Conservation (phyloP, 2,797 vertebrate species). For the Lagodon rhomboides region DNA sequence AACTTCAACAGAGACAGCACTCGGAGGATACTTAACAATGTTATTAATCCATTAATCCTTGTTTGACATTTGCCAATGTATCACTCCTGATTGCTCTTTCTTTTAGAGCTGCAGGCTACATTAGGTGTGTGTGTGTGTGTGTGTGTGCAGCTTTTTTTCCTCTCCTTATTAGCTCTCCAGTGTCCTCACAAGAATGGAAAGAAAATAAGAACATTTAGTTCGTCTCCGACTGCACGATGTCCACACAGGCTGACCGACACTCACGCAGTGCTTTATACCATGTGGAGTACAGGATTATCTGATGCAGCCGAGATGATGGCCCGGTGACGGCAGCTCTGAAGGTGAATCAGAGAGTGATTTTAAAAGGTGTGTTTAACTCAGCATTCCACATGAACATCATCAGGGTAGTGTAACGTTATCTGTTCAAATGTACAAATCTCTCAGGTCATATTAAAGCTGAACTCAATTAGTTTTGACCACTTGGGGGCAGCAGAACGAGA, state of each 20-base stretch:
- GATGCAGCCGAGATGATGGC: not conserved
- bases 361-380: conserved; percentile 17
- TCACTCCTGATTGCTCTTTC: conserved; percentile 81
- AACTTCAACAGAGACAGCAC: conserved; percentile 71
- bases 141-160: conserved; percentile 1
- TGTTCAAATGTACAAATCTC: not conserved
- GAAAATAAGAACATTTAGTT: conserved; percentile 35
- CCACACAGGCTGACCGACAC: no score
- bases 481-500: not conserved
- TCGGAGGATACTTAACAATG: conserved; percentile 83
- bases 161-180: conserved; percentile 38
- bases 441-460: not conserved
- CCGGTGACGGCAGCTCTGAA: conserved; percentile 1
- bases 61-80: conserved; percentile 85
- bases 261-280: not conserved
- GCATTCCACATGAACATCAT: not conserved
- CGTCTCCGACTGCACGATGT: not conserved
- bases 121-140: conserved; percentile 43
- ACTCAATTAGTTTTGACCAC: not conserved
- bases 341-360: conserved; percentile 7
- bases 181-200: conserved; percentile 43
- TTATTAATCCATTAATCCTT: conserved; percentile 88
- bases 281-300: conserved; percentile 9
- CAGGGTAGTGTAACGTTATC: not conserved
- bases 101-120: conserved; percentile 61